Conservation (phyloP, 2,113 vertebrate species). For the Nesospiza acunhae region DNA sequence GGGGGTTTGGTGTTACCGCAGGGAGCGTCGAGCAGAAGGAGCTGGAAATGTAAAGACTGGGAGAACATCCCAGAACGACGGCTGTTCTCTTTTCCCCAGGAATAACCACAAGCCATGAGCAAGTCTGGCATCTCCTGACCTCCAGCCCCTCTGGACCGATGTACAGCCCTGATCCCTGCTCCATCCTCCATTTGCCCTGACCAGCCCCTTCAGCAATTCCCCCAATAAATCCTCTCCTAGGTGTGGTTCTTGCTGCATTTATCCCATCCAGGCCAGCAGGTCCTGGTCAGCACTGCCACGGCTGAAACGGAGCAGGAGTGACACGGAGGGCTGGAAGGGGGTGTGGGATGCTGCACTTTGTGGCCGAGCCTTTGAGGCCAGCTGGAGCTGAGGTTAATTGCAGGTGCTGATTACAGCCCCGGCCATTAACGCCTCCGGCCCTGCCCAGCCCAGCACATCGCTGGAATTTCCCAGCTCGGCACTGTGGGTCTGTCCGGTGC, state of each 20-base stretch:
- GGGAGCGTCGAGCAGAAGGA: not conserved
- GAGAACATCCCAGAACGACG: not conserved
- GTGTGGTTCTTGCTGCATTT: not conserved
- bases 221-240: not conserved
- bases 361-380: not conserved
- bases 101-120: fast-evolving
- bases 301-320: not conserved
- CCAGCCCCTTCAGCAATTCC: not conserved
- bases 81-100: not conserved
- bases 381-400: slow-evolving; percentile 26
- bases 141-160: not conserved
- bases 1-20: not conserved
- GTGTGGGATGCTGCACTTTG: not conserved
- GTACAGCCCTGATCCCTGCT: fast-evolving
- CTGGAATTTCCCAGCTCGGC: not conserved
- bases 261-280: not conserved
- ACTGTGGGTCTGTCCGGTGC: not conserved
- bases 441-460: not conserved
- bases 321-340: not conserved
- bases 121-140: not conserved
- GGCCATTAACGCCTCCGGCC: not conserved
- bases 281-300: not conserved
- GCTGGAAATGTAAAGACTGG: not conserved
- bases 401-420: slow-evolving; percentile 38
- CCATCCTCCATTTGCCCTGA: not conserved